Conservation (phyloP, 2,113 vertebrate genomes). For the Hyla sarda region DNA sequence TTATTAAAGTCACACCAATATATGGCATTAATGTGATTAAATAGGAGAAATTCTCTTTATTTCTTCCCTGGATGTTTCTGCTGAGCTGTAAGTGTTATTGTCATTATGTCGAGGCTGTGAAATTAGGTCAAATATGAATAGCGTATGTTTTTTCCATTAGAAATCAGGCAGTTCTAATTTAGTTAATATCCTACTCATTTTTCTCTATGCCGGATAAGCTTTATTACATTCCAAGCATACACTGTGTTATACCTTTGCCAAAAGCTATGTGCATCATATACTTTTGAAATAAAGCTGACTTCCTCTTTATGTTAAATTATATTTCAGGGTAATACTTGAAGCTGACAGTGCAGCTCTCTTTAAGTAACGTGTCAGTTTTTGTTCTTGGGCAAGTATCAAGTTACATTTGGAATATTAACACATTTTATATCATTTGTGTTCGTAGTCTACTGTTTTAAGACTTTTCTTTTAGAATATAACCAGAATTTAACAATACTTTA, state of each 20-base stretch:
- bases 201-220: conserved; percentile 50
- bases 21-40: conserved; percentile 42
- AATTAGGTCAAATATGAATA: conserved; percentile 55
- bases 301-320: conserved; percentile 46
- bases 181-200: conserved; percentile 59
- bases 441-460: conserved; percentile 20
- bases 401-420: conserved; percentile 40
- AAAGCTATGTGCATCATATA: conserved; percentile 51
- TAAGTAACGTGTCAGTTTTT: conserved; percentile 38
- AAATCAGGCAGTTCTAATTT: conserved; percentile 57
- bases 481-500: background rate
- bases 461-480: background rate
- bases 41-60: conserved; percentile 39
- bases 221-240: conserved; percentile 57
- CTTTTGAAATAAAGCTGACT: conserved; percentile 51
- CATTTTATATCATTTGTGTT: conserved; percentile 25
- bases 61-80: conserved; percentile 28
- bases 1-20: conserved; percentile 43
- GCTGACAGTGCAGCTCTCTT: background rate
- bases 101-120: conserved; percentile 41
- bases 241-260: conserved; percentile 41
- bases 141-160: conserved; percentile 56
- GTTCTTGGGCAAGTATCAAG: conserved; percentile 31
- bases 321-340: conserved; percentile 38
- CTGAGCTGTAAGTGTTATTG: conserved; percentile 52